These are phyloP conservation scores for Hybognathus amarus DNA, from an alignment of 2,797 vertebrate species.

Conservation along the genomic window DNA sequence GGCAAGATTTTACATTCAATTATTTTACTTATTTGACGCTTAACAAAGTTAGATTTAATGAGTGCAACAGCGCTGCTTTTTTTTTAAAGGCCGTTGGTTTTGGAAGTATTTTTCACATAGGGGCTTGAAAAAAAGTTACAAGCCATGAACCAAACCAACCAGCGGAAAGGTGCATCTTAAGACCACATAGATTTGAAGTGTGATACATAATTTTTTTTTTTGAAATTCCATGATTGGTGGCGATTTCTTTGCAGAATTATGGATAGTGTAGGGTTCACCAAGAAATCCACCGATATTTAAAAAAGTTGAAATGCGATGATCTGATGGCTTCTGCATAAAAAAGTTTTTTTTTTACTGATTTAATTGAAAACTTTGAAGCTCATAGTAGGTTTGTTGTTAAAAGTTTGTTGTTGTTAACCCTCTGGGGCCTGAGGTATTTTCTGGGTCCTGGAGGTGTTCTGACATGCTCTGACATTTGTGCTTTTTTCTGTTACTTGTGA, in stretches of 20 bases:
- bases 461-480: too few species aligned
- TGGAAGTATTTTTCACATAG: neutral
- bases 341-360: too few species aligned
- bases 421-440: too few species aligned
- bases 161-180: too few species aligned
- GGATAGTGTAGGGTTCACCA: too few species aligned
- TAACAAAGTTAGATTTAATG: neutral
- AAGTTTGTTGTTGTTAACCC: neutral
- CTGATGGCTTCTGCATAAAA: neutral
- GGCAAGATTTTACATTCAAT: neutral
- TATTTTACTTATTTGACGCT: neutral
- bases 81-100: neutral
- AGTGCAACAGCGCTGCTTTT: neutral
- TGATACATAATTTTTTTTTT: too few species aligned
- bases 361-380: neutral
- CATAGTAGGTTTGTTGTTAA: neutral
- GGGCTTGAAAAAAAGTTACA: too few species aligned
- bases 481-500: too few species aligned
- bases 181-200: too few species aligned
- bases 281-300: neutral
- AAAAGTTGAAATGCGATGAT: neutral
- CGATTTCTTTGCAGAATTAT: neutral
- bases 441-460: too few species aligned
- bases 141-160: too few species aligned
- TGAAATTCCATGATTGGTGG: neutral